A percentile compares a stretch with the other conserved stretches of the same genome.
Conservation (phyloP, 2,113 vertebrate species). For the Blennius ocellaris region DNA sequence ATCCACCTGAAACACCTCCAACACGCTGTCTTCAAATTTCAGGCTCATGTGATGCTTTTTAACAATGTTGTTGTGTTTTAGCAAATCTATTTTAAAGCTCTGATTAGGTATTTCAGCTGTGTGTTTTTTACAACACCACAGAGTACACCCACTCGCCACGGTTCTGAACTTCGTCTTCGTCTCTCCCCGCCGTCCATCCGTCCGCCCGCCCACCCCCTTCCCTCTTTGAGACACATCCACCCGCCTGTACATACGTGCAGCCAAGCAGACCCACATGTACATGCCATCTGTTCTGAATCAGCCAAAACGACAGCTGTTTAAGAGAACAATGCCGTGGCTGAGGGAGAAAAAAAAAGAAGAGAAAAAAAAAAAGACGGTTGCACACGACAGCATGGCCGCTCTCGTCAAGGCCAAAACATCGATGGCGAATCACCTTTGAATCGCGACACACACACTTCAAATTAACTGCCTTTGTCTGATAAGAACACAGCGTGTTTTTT, state of each 20-base stretch:
- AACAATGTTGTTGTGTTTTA: not conserved
- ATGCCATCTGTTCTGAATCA: conserved; percentile 85
- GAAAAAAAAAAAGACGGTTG: conserved; percentile 35
- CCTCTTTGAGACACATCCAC: conserved; percentile 57
- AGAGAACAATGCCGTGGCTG: conserved; percentile 82
- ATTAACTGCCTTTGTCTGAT: conserved; percentile 56
- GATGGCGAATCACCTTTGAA: conserved; percentile 65
- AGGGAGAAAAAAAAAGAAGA: conserved; percentile 17
- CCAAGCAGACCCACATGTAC: conserved; percentile 70
- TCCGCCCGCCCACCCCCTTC: conserved; percentile 7
- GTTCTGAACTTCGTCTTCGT: conserved; percentile 5
- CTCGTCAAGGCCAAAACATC: conserved; percentile 78
- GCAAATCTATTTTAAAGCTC: conserved; percentile 1
- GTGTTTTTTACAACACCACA: conserved; percentile 38
- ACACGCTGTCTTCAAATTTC: conserved; percentile 9
- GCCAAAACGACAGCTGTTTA: conserved; percentile 85
- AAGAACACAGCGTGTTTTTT: conserved; percentile 5
- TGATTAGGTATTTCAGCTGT: conserved; percentile 14
- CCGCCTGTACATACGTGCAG: conserved; percentile 65
- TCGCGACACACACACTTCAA: conserved; percentile 45
- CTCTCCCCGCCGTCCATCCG: not conserved
- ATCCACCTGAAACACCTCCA: conserved; percentile 50
- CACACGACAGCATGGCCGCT: conserved; percentile 60
- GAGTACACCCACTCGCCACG: not conserved
- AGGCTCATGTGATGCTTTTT: conserved; percentile 35